Evolutionary conservation across 2,113 vertebrate genomes (phyloP).

Genomic region (Alouatta palliata): DNA sequence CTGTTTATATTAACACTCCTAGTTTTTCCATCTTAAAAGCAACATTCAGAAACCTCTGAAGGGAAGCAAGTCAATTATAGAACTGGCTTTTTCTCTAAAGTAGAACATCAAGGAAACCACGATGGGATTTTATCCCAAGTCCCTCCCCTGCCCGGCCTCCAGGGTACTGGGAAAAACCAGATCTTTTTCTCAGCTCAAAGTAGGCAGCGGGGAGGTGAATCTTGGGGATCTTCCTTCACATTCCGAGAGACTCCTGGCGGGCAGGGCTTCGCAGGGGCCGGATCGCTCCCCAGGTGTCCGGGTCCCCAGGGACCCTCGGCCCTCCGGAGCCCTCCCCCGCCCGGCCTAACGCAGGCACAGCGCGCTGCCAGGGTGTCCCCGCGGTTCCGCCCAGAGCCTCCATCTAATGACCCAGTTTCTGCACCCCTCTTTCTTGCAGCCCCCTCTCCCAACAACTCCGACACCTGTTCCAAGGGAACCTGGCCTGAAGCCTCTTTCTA

Average conservation of each 20-base stretch:
- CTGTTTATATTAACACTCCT: not conserved
- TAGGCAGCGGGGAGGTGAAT: not conserved
- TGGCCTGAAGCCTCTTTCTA: conserved; percentile 45
- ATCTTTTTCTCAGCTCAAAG: not conserved
- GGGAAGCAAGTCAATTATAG: not conserved
- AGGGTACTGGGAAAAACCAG: not conserved
- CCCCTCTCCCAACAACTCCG: conserved; percentile 70
- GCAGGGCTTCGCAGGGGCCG: not conserved
- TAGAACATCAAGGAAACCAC: not conserved
- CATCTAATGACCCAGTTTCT: conserved; percentile 39
- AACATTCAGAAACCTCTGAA: not conserved
- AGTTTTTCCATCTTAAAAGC: not conserved
- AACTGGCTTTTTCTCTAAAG: not conserved
- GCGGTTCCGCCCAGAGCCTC: not conserved
- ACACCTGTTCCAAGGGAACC: conserved; percentile 53
- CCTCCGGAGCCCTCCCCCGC: not conserved
- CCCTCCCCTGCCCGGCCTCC: not conserved
- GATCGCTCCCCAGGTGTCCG: not conserved
- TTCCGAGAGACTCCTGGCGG: not conserved
- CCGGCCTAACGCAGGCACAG: not conserved
- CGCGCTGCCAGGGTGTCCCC: not conserved
- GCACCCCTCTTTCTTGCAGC: conserved; percentile 73
- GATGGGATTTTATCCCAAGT: too few relatives aligned
- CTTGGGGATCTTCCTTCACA: not conserved
- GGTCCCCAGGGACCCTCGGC: too few relatives aligned